phyloP scores from a whole-genome alignment of 2,113 vertebrate species.

The Stictonetta naevosa region DNA sequence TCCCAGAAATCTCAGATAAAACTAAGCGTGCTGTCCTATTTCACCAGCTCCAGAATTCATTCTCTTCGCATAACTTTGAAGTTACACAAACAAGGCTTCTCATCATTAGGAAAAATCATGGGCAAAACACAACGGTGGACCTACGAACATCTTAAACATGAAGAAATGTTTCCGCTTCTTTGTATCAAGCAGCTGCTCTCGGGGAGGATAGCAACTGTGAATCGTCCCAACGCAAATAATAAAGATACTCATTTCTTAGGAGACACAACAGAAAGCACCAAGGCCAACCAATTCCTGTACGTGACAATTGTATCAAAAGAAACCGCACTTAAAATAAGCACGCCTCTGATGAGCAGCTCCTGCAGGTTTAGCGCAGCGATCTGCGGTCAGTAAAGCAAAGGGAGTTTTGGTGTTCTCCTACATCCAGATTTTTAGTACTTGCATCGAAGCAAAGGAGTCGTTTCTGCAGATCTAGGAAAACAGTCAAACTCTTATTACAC shows the following conservation, averaged over 20 bases:
- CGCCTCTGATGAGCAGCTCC: not conserved
- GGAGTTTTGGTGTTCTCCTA: not conserved
- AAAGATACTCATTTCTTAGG: not conserved
- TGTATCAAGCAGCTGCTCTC: not conserved
- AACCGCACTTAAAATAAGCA: not conserved
- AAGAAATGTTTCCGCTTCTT: not conserved
- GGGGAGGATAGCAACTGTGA: not conserved
- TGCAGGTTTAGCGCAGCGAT: not conserved
- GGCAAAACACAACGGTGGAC: not conserved
- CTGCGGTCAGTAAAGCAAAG: not conserved
- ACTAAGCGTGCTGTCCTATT: not conserved
- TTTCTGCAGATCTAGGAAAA: not conserved
- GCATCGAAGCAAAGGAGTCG: not conserved
- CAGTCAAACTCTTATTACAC: not conserved
- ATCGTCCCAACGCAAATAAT: not conserved
- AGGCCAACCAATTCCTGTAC: not conserved
- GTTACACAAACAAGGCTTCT: fast-evolving
- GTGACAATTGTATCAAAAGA: not conserved
- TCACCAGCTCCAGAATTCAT: not conserved
- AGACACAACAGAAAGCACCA: not conserved
- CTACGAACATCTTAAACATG: not conserved
- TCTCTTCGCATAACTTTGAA: not conserved
- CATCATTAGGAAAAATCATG: not conserved
- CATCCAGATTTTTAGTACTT: not conserved
- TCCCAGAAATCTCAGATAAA: not conserved